Conservation (phyloP, 1,140 invertebrate genomes). For the Drosophila sp. region DNA sequence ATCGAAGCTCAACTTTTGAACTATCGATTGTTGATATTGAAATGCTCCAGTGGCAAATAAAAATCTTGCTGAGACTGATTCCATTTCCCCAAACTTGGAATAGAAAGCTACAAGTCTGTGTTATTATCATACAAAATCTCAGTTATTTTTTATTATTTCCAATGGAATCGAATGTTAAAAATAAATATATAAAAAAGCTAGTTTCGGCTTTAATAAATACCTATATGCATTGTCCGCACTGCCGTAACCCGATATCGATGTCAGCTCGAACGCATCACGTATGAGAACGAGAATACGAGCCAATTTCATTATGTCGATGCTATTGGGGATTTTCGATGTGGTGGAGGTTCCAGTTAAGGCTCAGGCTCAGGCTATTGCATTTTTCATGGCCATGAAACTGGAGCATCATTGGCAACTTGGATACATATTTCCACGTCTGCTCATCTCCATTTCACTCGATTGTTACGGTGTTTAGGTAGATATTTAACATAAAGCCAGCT, state of each 20-base stretch:
- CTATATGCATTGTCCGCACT: constrained; percentile 7
- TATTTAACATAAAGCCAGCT: not conserved
- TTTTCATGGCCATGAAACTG: constrained; percentile 20
- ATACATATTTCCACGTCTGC: not conserved
- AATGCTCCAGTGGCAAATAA: too few relatives aligned
- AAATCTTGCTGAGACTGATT: too few relatives aligned
- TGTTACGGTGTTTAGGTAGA: not conserved
- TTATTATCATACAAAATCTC: too few relatives aligned
- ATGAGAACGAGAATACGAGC: not conserved
- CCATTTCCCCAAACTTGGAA: too few relatives aligned
- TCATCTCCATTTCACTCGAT: not conserved
- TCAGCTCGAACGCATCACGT: constrained; percentile 18
- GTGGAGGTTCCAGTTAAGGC: too few relatives aligned
- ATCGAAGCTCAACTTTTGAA: too few relatives aligned
- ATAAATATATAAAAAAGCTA: not conserved
- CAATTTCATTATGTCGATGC: constrained; percentile 39
- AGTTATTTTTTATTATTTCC: too few relatives aligned
- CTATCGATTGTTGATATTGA: too few relatives aligned
- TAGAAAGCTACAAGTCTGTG: too few relatives aligned
- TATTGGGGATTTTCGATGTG: constrained; percentile 9
- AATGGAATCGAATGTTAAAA: too few relatives aligned
- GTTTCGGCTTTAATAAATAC: not conserved
- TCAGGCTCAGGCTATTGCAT: not conserved
- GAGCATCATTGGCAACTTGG: constrained; percentile 22
- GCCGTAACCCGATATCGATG: constrained; percentile 17